Base-by-base conservation (phyloP, 2,113 vertebrate genomes). In the Serinus canaria region DNA sequence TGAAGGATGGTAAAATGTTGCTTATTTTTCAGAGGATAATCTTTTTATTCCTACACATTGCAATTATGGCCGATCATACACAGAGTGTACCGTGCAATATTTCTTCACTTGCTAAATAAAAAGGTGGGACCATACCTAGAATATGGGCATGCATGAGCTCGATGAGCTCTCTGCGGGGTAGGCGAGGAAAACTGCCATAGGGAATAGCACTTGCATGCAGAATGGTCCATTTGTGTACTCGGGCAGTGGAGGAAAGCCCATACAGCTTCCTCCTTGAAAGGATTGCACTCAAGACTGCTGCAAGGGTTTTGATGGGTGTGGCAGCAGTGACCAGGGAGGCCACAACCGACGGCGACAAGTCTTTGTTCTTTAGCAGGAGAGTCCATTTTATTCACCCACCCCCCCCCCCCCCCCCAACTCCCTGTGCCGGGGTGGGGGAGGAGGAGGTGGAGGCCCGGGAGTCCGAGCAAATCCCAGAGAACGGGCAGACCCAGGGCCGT, bases 201-300 rank as follows among this genome's bases (percentile, higher is more conserved):
- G 46, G 37, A 28, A 9, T 2, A 66, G 60, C 10, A 17, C 13
- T 52, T 1, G 5, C 15, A 47, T 46, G 41, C 39, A 85, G 37
- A 41, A 39, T 58, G 28, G 44, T 33, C 62, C 15, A 2, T 46
- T 67, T 22, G 11, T 2, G 1, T 27, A 14, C 35, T 33, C 0
- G 0, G 0, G 31, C 13, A 67, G 25, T 12, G 46, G 27, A 70
- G 39, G 22, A 56, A 67, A 82, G 7, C 17, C 24, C 24, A 44
- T 13, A 11, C 1, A 35, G 11, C 10, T 52, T 52, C 2, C 19
- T 77, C 15, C 58, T 35, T 64, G 41, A 81, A 55, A 80, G 8
- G 15, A 37, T 7, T 1, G 1, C 16, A 35, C 31, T 28, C 52
- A 67, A 33, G 25, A 17, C n/a, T 74, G 25, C 64, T 58, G 9